phyloP scores from a whole-genome alignment of 2,113 vertebrate genomes.

The Laticauda laticaudata region DNA sequence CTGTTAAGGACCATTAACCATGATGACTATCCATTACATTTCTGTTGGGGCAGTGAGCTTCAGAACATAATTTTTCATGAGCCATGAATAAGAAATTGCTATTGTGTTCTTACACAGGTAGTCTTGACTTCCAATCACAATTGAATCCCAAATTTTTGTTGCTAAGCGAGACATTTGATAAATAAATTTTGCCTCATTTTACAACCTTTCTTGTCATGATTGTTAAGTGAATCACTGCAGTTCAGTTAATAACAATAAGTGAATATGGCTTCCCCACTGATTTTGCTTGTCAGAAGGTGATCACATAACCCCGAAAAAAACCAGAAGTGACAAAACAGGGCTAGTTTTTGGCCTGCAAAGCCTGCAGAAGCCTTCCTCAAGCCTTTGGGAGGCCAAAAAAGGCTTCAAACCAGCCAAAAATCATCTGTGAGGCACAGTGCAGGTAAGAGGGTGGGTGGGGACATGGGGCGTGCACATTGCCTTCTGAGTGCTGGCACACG shows the following conservation, averaged over 20 bases:
- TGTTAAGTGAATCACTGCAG: not conserved
- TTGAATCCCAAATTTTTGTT: not conserved
- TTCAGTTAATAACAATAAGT: not conserved
- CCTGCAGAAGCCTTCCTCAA: no score
- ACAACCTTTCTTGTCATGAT: not conserved
- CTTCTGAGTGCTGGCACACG: no score
- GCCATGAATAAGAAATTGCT: not conserved
- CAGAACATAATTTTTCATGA: not conserved
- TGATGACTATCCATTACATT: not conserved
- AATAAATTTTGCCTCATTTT: not conserved
- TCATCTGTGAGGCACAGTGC: no score
- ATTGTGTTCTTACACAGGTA: not conserved
- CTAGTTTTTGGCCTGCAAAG: no score
- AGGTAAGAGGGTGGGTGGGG: no score
- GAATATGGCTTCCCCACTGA: not conserved
- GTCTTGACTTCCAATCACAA: not conserved
- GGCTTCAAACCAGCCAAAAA: no score
- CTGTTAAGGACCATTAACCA: not conserved
- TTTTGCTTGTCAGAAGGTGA: no score
- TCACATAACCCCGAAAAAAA: no score
- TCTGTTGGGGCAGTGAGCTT: not conserved
- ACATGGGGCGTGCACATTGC: no score
- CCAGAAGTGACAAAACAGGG: no score
- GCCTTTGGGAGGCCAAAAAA: no score
- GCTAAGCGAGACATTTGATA: not conserved